phyloP scores from a whole-genome alignment of 2,888 invertebrate genomes.

The Notodonta ziczac region DNA sequence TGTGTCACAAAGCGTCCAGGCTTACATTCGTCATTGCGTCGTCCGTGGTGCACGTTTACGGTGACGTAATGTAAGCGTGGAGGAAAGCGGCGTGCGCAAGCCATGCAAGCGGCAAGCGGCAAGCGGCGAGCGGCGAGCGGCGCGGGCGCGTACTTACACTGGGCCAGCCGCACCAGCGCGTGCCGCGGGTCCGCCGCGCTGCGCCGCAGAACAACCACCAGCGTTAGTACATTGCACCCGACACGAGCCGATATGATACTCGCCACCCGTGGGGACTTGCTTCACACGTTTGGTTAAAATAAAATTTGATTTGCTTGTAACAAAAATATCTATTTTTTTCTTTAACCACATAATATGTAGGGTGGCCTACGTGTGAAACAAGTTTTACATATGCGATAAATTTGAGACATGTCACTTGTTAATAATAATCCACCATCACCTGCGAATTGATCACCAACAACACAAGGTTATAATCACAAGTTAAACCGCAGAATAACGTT shows the following conservation, averaged over 20 bases:
- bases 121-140: constrained; percentile 42
- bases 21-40: constrained; percentile 2
- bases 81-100: constrained; percentile 29
- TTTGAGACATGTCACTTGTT: background rate
- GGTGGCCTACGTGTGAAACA: background rate
- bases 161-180: constrained; percentile 94
- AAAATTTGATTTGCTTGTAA: too few species aligned
- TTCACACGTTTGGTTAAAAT: too few species aligned
- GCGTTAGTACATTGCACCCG: constrained; percentile 47
- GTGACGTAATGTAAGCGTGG: constrained; percentile 2
- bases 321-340: too few species aligned
- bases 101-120: constrained; percentile 31
- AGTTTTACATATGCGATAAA: background rate
- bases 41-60: background rate
- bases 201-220: constrained; percentile 60
- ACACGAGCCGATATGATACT: background rate
- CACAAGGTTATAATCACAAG: background rate
- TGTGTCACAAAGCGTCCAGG: constrained; percentile 3
- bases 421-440: constrained; percentile 1
- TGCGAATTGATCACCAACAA: background rate
- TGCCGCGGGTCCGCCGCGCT: constrained; percentile 89
- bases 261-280: background rate
- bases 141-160: constrained; percentile 90
- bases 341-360: too few species aligned
- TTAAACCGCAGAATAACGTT: background rate